These are phyloP conservation scores for Daubentonia madagascariensis DNA, from an alignment of 2,113 vertebrate genomes.

Conservation along the genomic window DNA sequence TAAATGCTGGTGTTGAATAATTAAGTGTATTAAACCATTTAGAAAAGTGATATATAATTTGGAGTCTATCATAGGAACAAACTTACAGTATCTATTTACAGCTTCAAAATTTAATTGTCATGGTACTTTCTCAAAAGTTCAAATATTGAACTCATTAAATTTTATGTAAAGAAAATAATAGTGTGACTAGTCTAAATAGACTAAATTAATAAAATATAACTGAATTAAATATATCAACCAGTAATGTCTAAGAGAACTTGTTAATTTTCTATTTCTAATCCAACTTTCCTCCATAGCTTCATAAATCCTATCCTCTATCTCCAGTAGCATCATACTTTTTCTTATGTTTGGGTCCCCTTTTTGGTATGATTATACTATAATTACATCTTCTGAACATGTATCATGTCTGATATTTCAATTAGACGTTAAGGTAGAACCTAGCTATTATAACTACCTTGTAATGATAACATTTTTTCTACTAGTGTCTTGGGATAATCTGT, in stretches of 20 bases:
- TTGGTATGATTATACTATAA: not conserved
- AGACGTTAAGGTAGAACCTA: not conserved
- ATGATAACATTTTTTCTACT: slow-evolving; percentile 23
- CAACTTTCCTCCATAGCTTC: not conserved
- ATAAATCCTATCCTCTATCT: not conserved
- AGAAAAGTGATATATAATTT: not conserved
- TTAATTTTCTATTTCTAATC: slow-evolving; percentile 30
- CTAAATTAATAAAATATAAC: not conserved
- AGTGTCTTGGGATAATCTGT: not conserved
- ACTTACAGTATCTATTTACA: not conserved
- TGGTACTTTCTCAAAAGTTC: not conserved
- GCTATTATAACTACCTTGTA: not conserved
- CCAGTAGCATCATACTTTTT: not conserved
- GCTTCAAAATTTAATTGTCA: slow-evolving; percentile 19
- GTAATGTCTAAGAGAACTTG: not conserved
- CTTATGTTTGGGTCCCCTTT: not conserved
- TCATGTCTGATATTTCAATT: slow-evolving; percentile 33
- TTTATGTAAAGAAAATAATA: not conserved
- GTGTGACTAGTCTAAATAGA: not conserved
- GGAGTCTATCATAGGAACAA: not conserved
- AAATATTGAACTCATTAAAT: not conserved
- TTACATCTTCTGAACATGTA: not conserved
- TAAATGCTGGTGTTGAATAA: not conserved
- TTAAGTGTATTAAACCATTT: not conserved
- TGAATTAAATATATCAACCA: not conserved